Conservation (phyloP, 2,888 invertebrate genomes). For the Trichogramma dendrolimi region DNA sequence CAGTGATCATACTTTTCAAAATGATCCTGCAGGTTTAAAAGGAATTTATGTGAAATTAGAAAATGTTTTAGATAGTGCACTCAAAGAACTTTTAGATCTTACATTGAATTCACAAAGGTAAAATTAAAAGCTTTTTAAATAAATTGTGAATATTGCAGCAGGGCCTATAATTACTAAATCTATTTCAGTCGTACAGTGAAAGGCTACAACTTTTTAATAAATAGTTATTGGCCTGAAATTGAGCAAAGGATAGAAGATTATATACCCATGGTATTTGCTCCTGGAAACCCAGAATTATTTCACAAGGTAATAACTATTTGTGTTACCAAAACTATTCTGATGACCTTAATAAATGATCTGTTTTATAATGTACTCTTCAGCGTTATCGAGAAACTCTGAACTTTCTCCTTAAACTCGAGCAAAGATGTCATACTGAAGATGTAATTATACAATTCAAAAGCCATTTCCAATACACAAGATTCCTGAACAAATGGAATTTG, state of each 20-base stretch:
- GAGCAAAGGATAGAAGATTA: slow-evolving; percentile 77
- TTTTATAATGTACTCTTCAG: slow-evolving; percentile 38
- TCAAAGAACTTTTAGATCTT: slow-evolving; percentile 54
- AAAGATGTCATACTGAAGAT: slow-evolving; percentile 59
- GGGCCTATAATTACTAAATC: slow-evolving; percentile 39
- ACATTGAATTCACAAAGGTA: slow-evolving; percentile 46
- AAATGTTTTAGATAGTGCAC: slow-evolving; percentile 66
- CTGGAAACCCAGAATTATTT: slow-evolving; percentile 86
- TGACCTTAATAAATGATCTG: slow-evolving; percentile 1
- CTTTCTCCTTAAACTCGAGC: slow-evolving; percentile 70
- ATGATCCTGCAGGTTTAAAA: slow-evolving; percentile 62
- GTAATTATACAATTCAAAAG: slow-evolving; percentile 60
- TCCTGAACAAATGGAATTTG: slow-evolving; percentile 85
- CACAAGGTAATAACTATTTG: slow-evolving; percentile 56
- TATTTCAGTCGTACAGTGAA: slow-evolving; percentile 54
- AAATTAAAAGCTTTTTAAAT: neutral
- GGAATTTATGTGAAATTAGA: slow-evolving; percentile 71
- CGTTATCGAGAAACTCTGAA: slow-evolving; percentile 75
- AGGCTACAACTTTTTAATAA: slow-evolving; percentile 74
- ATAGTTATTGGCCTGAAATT: slow-evolving; percentile 84
- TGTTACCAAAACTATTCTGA: slow-evolving; percentile 5
- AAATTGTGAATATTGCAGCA: neutral
- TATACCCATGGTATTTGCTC: slow-evolving; percentile 80
- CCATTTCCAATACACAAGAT: slow-evolving; percentile 70
- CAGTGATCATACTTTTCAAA: slow-evolving; percentile 62